phyloP scores from a whole-genome alignment of 2,797 vertebrate genomes.

The Poeciliopsis turneri region DNA sequence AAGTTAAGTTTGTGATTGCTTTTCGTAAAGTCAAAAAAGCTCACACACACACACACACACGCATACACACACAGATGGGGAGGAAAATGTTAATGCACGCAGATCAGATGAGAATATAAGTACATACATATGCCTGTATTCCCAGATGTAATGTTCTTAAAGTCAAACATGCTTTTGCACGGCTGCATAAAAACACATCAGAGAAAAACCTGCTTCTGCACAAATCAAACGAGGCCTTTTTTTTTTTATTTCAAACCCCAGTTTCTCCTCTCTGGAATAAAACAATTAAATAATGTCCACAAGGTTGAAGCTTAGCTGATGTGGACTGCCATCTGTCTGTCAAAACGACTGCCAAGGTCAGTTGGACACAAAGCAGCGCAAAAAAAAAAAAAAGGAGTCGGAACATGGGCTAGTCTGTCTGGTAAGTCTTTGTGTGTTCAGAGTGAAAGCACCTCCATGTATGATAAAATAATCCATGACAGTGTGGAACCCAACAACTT shows the following conservation, averaged over 20 bases:
- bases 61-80: neutral
- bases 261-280: slow-evolving; percentile 24
- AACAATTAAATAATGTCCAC: slow-evolving; percentile 57
- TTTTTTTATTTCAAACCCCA: slow-evolving; percentile 8
- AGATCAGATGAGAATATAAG: slow-evolving; percentile 26
- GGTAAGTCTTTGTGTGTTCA: slow-evolving; percentile 23
- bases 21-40: neutral
- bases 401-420: slow-evolving; percentile 20
- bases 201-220: slow-evolving; percentile 16
- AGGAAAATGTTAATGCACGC: slow-evolving; percentile 23
- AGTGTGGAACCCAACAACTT: slow-evolving; percentile 60
- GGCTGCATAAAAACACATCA: slow-evolving; percentile 18
- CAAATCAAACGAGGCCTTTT: slow-evolving; percentile 16
- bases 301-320: slow-evolving; percentile 33
- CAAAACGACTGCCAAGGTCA: slow-evolving; percentile 58
- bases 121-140: slow-evolving; percentile 29
- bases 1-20: neutral
- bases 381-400: slow-evolving; percentile 5
- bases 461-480: slow-evolving; percentile 53
- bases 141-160: slow-evolving; percentile 35
- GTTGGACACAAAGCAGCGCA: slow-evolving; percentile 32
- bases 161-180: slow-evolving; percentile 32
- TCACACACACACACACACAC: neutral
- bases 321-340: slow-evolving; percentile 50
- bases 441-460: slow-evolving; percentile 28